A percentile compares a stretch with the other conserved stretches of the same genome.
phyloP scores from a whole-genome alignment of 2,113 vertebrate species.

The Trinectes maculatus region DNA sequence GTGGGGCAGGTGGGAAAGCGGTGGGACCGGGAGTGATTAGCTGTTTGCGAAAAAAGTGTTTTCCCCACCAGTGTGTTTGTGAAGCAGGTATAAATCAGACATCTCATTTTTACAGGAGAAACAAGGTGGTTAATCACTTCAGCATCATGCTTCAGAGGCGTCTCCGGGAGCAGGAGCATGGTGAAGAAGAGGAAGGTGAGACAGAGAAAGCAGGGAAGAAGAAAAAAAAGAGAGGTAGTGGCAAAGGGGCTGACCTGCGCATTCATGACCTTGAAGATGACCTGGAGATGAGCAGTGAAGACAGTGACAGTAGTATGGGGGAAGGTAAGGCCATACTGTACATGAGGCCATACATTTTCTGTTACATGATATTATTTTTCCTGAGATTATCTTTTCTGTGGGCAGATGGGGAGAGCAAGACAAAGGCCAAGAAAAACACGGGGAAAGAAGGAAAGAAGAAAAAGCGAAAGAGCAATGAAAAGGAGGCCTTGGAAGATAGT shows the following conservation, averaged over 20 bases:
- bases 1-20: slow-evolving; percentile 87
- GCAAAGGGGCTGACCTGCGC: slow-evolving; percentile 81
- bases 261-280: slow-evolving; percentile 93
- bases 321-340: slow-evolving; percentile 78
- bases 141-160: slow-evolving; percentile 95
- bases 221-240: slow-evolving; percentile 72
- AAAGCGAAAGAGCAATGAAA: slow-evolving; percentile 78
- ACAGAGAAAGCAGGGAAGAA: slow-evolving; percentile 83
- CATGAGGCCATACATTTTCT: not conserved
- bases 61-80: not conserved
- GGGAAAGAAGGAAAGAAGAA: slow-evolving; percentile 84
- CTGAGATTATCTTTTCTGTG: not conserved
- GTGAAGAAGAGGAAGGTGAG: slow-evolving; percentile 86
- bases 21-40: not conserved
- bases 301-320: slow-evolving; percentile 86
- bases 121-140: slow-evolving; percentile 96
- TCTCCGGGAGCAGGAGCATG: slow-evolving; percentile 86
- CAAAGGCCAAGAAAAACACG: slow-evolving; percentile 72
- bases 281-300: slow-evolving; percentile 89
- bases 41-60: not conserved
- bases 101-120: slow-evolving; percentile 79
- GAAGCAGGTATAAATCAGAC: not conserved
- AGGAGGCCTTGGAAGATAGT: slow-evolving; percentile 89
- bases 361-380: not conserved
- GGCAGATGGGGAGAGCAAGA: slow-evolving; percentile 78